These are phyloP conservation scores for Dipodomys merriami DNA, from an alignment of 2,113 vertebrate species.

Conservation along the genomic window DNA sequence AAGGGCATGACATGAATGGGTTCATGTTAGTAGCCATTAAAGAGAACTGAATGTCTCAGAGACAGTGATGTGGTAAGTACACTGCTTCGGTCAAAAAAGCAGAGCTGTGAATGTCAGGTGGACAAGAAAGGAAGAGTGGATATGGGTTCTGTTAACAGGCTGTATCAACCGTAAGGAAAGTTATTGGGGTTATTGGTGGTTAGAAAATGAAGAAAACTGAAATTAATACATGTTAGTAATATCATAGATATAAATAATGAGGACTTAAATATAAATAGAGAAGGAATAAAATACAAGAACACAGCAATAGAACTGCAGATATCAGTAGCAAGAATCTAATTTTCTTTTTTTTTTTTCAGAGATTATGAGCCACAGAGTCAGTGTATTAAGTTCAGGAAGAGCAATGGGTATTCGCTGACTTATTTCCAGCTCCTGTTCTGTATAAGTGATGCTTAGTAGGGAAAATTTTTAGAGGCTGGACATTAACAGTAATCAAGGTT, in stretches of 20 bases:
- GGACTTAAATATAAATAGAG: neutral
- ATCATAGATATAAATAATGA: neutral
- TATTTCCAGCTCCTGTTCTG: neutral
- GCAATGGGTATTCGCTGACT: neutral
- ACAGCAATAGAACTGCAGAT: neutral
- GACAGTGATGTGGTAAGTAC: neutral
- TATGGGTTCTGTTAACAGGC: neutral
- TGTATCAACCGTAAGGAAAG: neutral
- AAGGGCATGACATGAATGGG: neutral
- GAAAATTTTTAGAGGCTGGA: neutral
- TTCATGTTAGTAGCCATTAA: neutral
- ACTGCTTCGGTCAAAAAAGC: neutral
- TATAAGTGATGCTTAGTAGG: neutral
- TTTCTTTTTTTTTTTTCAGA: neutral
- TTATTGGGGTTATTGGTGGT: neutral
- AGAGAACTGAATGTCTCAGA: neutral
- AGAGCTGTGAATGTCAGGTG: neutral
- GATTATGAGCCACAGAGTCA: neutral
- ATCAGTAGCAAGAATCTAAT: neutral
- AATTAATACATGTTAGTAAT: neutral
- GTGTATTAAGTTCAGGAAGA: neutral
- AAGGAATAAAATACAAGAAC: neutral
- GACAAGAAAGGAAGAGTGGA: neutral
- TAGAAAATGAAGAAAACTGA: neutral
- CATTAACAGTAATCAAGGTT: too few relatives aligned